phyloP scores from a whole-genome alignment of 2,113 vertebrate genomes.

The Acinonyx jubatus region DNA sequence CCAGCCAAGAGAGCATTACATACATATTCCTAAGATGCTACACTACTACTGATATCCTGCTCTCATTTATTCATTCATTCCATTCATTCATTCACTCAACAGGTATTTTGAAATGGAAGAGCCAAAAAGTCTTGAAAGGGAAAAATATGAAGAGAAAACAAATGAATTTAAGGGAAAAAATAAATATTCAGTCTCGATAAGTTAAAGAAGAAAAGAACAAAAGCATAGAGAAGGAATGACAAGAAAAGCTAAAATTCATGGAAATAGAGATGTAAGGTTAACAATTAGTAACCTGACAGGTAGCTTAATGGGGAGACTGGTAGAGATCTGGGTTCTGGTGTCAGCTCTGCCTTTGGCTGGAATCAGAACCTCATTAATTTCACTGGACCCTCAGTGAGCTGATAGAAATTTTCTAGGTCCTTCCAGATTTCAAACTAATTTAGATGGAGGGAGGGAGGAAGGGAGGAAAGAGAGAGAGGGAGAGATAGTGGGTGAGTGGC shows the following conservation, averaged over 20 bases:
- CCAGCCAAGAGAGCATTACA: not conserved
- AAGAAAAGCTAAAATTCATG: not conserved
- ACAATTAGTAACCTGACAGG: not conserved
- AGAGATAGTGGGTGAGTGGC: not conserved
- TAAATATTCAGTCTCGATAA: not conserved
- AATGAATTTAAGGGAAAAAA: not conserved
- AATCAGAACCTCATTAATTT: constrained; percentile 1
- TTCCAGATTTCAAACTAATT: not conserved
- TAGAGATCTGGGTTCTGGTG: not conserved
- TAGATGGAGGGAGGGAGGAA: not conserved
- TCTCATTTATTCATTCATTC: not conserved
- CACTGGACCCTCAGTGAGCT: not conserved
- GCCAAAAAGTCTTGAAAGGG: not conserved
- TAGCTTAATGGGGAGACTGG: not conserved
- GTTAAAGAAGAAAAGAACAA: not conserved
- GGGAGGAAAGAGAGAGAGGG: not conserved
- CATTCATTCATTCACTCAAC: not conserved
- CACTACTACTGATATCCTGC: not conserved
- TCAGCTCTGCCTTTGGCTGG: not conserved
- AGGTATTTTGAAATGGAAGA: not conserved
- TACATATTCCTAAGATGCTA: not conserved
- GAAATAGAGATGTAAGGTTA: not conserved
- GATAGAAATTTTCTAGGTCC: not conserved
- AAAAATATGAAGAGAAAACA: not conserved
- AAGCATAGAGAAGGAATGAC: not conserved